Conservation (phyloP, 2,888 invertebrate species). For the Mythimna albipuncta region DNA sequence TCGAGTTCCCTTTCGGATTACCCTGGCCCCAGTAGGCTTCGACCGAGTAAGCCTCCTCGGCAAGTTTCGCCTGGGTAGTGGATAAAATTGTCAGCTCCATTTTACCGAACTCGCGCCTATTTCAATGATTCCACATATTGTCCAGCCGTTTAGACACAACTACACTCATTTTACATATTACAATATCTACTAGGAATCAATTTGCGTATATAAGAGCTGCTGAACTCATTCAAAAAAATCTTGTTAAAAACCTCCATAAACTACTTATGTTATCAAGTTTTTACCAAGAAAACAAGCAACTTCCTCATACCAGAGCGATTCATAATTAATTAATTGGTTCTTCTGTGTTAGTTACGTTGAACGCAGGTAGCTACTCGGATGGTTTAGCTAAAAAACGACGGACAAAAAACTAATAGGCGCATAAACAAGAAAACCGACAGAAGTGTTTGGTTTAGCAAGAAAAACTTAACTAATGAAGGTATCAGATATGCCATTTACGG, state of each 20-base stretch:
- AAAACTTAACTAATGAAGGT: constrained; percentile 38
- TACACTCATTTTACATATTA: no score
- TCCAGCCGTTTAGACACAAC: no score
- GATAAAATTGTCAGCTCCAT: no score
- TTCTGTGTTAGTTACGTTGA: constrained; percentile 37
- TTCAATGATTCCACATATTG: no score
- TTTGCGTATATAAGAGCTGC: no score
- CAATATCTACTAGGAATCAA: no score
- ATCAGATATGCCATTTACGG: constrained; percentile 4
- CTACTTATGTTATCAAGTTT: constrained; percentile 9
- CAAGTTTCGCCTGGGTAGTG: no score
- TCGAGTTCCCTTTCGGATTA: no score
- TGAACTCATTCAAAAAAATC: not conserved
- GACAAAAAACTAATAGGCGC: constrained; percentile 38
- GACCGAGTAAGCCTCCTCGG: no score
- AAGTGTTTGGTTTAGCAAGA: constrained; percentile 10
- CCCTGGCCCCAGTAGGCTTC: no score
- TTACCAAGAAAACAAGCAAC: constrained; percentile 31
- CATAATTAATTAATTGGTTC: constrained; percentile 43
- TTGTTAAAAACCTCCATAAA: not conserved
- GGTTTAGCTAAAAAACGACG: constrained; percentile 27
- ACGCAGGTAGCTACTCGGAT: constrained; percentile 52
- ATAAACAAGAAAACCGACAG: constrained; percentile 25
- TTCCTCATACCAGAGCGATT: constrained; percentile 33
- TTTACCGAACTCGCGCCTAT: no score